Conservation (phyloP, 2,797 vertebrate species). For the Syngnathus acus region DNA sequence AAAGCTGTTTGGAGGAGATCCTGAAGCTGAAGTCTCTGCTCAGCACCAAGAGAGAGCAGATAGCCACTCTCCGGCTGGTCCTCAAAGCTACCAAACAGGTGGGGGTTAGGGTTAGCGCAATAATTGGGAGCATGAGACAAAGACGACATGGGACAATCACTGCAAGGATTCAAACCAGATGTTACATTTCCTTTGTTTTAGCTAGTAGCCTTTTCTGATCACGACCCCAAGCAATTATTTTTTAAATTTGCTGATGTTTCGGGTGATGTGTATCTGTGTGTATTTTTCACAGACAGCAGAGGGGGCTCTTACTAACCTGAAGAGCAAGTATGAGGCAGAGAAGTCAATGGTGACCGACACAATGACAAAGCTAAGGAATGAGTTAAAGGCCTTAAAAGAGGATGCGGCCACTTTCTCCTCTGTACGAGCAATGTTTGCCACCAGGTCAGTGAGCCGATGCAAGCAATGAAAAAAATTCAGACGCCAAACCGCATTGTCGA, state of each 20-base stretch:
- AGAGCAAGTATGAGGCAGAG: constrained; percentile 94
- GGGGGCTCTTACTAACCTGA: constrained; percentile 87
- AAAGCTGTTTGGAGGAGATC: constrained; percentile 91
- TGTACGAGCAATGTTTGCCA: constrained; percentile 93
- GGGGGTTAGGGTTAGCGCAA: background rate
- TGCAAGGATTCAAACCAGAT: no score
- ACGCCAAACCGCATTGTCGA: no score
- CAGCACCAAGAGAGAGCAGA: constrained; percentile 95
- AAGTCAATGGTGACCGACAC: constrained; percentile 94
- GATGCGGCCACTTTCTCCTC: constrained; percentile 98
- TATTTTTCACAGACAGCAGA: constrained; percentile 80
- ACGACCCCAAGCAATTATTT: no score
- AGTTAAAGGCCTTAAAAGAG: constrained; percentile 93
- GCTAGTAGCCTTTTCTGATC: background rate
- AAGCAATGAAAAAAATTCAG: no score
- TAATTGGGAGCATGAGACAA: no score
- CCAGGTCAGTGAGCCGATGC: constrained; percentile 55
- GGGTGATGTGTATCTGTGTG: background rate
- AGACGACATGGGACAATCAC: no score
- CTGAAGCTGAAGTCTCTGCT: constrained; percentile 92
- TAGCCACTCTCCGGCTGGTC: constrained; percentile 87
- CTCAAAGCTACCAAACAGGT: constrained; percentile 98
- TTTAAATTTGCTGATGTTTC: background rate
- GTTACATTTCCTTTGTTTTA: background rate
- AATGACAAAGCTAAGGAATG: constrained; percentile 93